Evolutionary conservation across 2,888 invertebrate species (phyloP), one percentile per base, ranked within the genome.

Genomic region (Steinernema hermaphroditum): DNA sequence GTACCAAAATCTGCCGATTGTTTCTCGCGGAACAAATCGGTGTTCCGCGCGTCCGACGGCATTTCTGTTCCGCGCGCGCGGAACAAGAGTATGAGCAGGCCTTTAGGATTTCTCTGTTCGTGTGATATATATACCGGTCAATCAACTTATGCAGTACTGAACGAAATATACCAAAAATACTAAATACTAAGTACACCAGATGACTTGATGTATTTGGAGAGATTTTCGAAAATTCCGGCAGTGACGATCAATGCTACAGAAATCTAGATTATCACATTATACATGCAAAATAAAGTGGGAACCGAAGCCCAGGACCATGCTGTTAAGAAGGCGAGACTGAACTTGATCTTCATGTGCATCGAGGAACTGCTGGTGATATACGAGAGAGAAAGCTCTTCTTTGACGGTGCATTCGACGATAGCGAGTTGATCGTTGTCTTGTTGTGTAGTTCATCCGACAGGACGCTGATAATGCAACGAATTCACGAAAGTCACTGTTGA

Each of bases 181-280:
- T 12, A 12, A 37, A 4, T 37, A 4, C 37, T 12, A 29, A 37
- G 41, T 82, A 84, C 77, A 49, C 91, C 91, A 0, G 91, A 91
- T 75, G 91, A 91, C 81, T 93, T 92, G 27, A 96, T 89, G 87
- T 96, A 97, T 88, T 92, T 93, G 0, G 94, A 92, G 76, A 97
- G 90, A 87, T 97, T 97, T 54, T 95, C 95, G 86, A 87, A 93
- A 19, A 97, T 93, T 4, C 94, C 96, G 87, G 95, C 94, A 0
- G 94, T 92, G 87, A 97, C 96, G 72, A 96, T 92, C 87, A 97
- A 88, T 1, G 97, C 96, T 0, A 93, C 90, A 82, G 93, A 93
- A 79, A 97, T 93, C 96, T 96, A 97, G 85, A 97, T 92, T 0
- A 96, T 96, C 6, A 96, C 90, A 90, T 71, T 69, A 73, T 75